phyloP scores from a whole-genome alignment of 2,888 invertebrate species.

The Lobophora halterata region DNA sequence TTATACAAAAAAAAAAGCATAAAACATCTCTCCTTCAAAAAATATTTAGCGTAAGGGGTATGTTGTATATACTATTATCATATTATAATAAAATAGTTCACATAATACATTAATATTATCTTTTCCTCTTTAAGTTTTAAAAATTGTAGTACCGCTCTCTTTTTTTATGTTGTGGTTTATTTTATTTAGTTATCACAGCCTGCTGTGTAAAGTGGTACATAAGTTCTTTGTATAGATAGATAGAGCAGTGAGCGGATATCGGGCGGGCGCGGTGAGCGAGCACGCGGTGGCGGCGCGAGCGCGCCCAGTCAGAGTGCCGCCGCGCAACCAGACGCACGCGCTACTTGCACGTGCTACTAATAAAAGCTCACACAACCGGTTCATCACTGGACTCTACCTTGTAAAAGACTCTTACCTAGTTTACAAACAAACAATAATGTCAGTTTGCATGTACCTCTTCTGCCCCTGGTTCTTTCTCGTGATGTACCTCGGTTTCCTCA shows the following conservation, averaged over 20 bases:
- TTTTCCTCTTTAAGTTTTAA: not conserved
- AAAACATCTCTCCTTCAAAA: too few relatives aligned
- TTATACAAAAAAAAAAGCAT: too few relatives aligned
- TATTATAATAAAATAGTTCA: too few relatives aligned
- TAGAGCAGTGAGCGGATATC: slow-evolving; percentile 69
- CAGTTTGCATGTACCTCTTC: slow-evolving; percentile 83
- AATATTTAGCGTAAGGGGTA: too few relatives aligned
- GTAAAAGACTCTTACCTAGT: slow-evolving; percentile 38
- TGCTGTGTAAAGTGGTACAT: slow-evolving; percentile 49
- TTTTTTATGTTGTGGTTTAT: too few relatives aligned
- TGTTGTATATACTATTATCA: too few relatives aligned
- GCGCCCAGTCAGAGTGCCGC: slow-evolving; percentile 81
- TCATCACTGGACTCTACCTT: slow-evolving; percentile 61
- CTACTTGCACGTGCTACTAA: slow-evolving; percentile 58
- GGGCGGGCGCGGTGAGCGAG: slow-evolving; percentile 66
- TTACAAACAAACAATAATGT: slow-evolving; percentile 66
- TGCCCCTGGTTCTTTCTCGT: slow-evolving; percentile 85
- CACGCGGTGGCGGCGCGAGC: slow-evolving; percentile 73
- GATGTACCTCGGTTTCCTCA: slow-evolving; percentile 83
- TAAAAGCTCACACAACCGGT: slow-evolving; percentile 43
- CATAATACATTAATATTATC: too few relatives aligned
- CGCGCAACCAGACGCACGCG: slow-evolving; percentile 78
- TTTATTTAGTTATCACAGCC: too few relatives aligned
- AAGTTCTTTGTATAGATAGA: slow-evolving; percentile 60
- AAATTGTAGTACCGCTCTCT: slow-evolving; percentile 1